These are phyloP conservation scores for Lacanobia wlatinum DNA, from an alignment of 2,888 invertebrate genomes.

Conservation along the genomic window DNA sequence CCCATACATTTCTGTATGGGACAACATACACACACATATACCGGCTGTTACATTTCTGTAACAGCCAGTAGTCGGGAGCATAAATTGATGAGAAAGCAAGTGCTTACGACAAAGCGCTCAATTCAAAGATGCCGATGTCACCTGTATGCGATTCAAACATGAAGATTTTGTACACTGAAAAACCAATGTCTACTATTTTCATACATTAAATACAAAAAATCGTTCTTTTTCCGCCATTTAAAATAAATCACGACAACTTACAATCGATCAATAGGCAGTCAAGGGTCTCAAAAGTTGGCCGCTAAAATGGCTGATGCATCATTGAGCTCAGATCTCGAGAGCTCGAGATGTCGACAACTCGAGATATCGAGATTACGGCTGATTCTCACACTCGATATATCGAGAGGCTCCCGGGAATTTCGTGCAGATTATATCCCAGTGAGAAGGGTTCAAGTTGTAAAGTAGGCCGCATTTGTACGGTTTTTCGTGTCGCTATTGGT, in stretches of 20 bases:
- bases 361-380: slow-evolving; percentile 49
- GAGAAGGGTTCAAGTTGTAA: slow-evolving; percentile 40
- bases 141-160: too few relatives aligned
- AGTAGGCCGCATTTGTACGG: slow-evolving; percentile 20
- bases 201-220: too few relatives aligned
- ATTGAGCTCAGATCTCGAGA: slow-evolving; percentile 46
- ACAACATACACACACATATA: too few relatives aligned
- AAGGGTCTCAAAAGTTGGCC: slow-evolving; percentile 56
- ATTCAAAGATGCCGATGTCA: too few relatives aligned
- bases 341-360: slow-evolving; percentile 46
- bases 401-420: slow-evolving; percentile 50
- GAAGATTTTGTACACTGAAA: too few relatives aligned
- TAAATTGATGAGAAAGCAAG: too few relatives aligned
- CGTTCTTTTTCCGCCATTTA: background rate
- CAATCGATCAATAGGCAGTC: background rate
- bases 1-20: too few relatives aligned
- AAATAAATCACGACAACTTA: background rate
- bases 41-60: too few relatives aligned
- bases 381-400: slow-evolving; percentile 56
- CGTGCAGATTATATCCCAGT: slow-evolving; percentile 43
- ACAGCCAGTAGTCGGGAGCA: too few relatives aligned
- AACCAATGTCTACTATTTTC: too few relatives aligned
- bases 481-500: slow-evolving; percentile 17
- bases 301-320: slow-evolving; percentile 64
- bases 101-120: too few relatives aligned